phyloP scores from a whole-genome alignment of 2,797 vertebrate species.

The Tokudaia muenninki region DNA sequence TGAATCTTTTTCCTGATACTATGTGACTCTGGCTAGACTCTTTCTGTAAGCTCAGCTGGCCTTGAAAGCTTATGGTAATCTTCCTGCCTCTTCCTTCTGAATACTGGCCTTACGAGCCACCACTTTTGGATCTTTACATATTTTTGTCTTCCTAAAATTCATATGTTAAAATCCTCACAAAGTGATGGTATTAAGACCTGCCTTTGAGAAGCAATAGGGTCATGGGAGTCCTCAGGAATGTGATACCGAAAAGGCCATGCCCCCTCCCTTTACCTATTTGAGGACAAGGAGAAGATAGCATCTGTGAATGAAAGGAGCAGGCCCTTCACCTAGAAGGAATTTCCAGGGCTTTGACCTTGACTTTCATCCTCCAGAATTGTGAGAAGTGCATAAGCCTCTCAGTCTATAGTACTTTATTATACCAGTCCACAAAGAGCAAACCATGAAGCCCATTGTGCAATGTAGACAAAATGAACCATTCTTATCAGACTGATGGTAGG shows the following conservation, averaged over 20 bases:
- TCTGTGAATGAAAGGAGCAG: neutral
- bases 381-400: neutral
- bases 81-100: neutral
- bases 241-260: neutral
- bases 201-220: neutral
- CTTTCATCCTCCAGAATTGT: neutral
- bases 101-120: neutral
- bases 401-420: neutral
- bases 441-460: neutral
- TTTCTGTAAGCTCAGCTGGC: neutral
- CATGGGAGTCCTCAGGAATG: neutral
- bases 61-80: neutral
- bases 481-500: neutral
- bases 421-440: neutral
- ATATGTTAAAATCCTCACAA: neutral
- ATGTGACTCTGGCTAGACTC: neutral
- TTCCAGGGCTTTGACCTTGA: neutral
- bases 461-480: constrained; percentile 18
- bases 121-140: neutral
- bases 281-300: neutral
- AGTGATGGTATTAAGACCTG: neutral
- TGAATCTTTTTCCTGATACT: neutral
- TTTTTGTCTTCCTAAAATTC: constrained; percentile 7
- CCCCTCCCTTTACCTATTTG: neutral
- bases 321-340: neutral